Percentiles rank a stretch among this genome's conserved stretches.
These are phyloP conservation scores for Cairina moschata DNA, from an alignment of 2,113 vertebrate genomes.

Conservation along the genomic window DNA sequence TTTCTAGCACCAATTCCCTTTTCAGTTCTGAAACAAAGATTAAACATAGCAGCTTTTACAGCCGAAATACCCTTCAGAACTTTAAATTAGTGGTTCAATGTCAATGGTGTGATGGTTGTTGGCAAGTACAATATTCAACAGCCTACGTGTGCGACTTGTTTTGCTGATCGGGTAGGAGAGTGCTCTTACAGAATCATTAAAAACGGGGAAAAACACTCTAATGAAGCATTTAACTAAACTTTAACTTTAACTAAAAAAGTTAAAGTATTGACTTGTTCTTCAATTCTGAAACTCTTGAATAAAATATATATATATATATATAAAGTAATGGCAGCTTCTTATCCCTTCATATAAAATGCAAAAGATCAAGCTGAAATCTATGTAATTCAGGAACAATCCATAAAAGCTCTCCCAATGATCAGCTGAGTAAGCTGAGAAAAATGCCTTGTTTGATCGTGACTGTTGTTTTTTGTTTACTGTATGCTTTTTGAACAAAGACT, in stretches of 20 bases:
- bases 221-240: neutral
- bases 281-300: neutral
- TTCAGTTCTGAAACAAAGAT: constrained; percentile 79
- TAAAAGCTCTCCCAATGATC: neutral
- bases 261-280: neutral
- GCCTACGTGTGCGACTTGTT: constrained; percentile 4
- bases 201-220: neutral
- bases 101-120: neutral
- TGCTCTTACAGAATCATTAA: neutral
- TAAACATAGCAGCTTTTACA: neutral
- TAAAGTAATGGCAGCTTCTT: neutral
- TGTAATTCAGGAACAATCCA: neutral
- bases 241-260: neutral
- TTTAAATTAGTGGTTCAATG: neutral
- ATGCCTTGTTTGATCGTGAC: neutral
- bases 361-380: neutral
- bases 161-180: neutral
- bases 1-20: constrained; percentile 89
- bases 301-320: neutral
- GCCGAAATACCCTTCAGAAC: constrained; percentile 8
- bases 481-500: neutral
- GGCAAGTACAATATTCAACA: neutral
- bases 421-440: constrained; percentile 2
- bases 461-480: neutral
- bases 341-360: neutral